A percentile compares a stretch with the other conserved stretches of the same genome.
These are phyloP conservation scores for Chionomys nivalis DNA, from an alignment of 2,113 vertebrate species.

Conservation along the genomic window DNA sequence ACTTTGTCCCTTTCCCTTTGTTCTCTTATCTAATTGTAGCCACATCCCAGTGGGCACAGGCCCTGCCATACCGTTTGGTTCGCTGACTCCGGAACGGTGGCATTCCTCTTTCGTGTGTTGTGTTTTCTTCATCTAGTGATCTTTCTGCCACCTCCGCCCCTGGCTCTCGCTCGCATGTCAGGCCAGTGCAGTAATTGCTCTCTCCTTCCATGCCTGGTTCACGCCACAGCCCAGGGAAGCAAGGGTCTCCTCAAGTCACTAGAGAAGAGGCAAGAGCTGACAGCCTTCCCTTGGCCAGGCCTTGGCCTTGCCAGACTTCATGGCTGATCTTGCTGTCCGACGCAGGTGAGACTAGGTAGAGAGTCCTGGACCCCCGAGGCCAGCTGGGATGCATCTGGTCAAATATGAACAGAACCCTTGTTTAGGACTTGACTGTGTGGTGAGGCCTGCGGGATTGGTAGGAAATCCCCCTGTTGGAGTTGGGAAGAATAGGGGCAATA, in stretches of 20 bases:
- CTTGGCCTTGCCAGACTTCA: too few relatives aligned
- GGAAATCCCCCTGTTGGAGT: neutral
- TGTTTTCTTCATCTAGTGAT: neutral
- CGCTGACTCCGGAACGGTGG: neutral
- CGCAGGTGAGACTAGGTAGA: neutral
- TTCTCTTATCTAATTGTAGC: neutral
- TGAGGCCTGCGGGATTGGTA: neutral
- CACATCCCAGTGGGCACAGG: fast-evolving
- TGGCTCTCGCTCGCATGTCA: neutral
- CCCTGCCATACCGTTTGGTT: neutral
- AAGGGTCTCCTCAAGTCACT: neutral
- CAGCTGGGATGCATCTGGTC: neutral
- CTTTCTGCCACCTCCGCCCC: neutral
- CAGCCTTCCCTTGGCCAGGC: neutral
- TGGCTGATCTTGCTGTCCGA: neutral
- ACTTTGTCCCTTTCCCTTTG: neutral
- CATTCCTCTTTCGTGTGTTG: neutral
- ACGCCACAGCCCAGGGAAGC: neutral
- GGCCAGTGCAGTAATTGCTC: neutral
- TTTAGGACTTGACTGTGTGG: neutral
- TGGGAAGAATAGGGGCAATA: neutral
- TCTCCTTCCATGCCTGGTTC: neutral
- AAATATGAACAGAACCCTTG: neutral
- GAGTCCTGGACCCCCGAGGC: neutral
- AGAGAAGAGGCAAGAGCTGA: neutral